Evolutionary conservation across 2,888 invertebrate genomes (phyloP).

Genomic region (Mesorhabditis spiculigera): DNA sequence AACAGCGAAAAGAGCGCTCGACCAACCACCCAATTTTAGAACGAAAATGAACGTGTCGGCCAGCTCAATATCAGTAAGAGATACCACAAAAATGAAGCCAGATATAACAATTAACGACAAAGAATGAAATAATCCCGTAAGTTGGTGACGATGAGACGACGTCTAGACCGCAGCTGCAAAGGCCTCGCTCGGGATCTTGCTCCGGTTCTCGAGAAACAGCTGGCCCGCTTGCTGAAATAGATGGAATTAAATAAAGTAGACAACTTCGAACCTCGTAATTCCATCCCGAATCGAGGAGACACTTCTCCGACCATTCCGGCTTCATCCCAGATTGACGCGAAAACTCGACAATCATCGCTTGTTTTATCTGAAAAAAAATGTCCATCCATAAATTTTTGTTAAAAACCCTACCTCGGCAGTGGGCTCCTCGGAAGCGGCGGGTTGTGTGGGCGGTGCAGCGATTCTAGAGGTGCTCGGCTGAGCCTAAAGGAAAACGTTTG

Average conservation of each 20-base stretch:
- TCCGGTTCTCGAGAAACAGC: background rate
- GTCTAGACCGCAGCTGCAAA: background rate
- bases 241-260: too few relatives aligned
- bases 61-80: too few relatives aligned
- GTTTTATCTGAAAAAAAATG: slow-evolving; percentile 15
- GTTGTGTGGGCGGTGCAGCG: slow-evolving; percentile 1
- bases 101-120: too few relatives aligned
- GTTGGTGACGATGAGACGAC: too few relatives aligned
- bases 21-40: too few relatives aligned
- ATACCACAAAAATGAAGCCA: too few relatives aligned
- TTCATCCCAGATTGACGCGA: slow-evolving; percentile 44
- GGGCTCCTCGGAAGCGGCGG: background rate
- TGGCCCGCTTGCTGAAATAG: background rate
- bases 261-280: slow-evolving; percentile 36
- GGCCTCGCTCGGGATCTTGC: background rate
- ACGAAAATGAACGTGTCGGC: too few relatives aligned
- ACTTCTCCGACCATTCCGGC: slow-evolving; percentile 44
- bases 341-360: slow-evolving; percentile 43
- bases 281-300: slow-evolving; percentile 47
- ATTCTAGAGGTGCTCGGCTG: background rate
- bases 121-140: too few relatives aligned
- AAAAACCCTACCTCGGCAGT: background rate
- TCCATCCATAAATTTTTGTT: too few relatives aligned
- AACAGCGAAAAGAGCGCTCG: too few relatives aligned
- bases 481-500: too few relatives aligned